These are phyloP conservation scores for Lasioglossum morio DNA, from an alignment of 2,888 invertebrate genomes.

Conservation along the genomic window DNA sequence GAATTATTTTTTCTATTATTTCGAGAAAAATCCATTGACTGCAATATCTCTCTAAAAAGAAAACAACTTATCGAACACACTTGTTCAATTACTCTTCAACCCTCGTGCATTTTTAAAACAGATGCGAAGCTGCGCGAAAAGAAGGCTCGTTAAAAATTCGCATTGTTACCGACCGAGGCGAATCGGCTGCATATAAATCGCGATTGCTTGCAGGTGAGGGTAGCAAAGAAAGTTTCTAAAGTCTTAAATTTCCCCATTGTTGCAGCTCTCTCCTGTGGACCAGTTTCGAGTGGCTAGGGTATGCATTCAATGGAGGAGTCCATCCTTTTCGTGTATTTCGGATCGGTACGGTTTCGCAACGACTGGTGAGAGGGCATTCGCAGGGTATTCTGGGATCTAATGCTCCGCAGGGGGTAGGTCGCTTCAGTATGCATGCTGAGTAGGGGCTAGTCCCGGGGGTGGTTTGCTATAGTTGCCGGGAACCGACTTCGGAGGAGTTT, in stretches of 20 bases:
- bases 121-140: neutral
- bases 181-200: neutral
- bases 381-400: constrained; percentile 17
- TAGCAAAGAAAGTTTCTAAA: neutral
- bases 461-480: neutral
- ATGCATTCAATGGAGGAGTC: neutral
- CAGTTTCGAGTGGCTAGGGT: neutral
- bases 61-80: too few relatives aligned
- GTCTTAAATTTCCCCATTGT: neutral
- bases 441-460: constrained; percentile 2
- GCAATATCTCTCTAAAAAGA: too few relatives aligned
- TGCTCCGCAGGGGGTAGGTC: constrained; percentile 12
- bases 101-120: neutral
- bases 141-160: neutral
- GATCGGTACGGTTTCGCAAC: neutral
- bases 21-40: too few relatives aligned
- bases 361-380: constrained; percentile 6
- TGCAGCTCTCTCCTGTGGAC: neutral
- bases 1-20: too few relatives aligned
- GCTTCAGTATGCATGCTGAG: constrained; percentile 15
- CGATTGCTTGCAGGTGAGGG: neutral
- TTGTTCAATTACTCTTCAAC: too few relatives aligned
- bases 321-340: neutral
- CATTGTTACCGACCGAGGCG: neutral
- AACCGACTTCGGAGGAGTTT: neutral